Evolutionary conservation across 2,888 invertebrate genomes (phyloP), one percentile per base, ranked within the genome.

Genomic region (Apeira syringaria): DNA sequence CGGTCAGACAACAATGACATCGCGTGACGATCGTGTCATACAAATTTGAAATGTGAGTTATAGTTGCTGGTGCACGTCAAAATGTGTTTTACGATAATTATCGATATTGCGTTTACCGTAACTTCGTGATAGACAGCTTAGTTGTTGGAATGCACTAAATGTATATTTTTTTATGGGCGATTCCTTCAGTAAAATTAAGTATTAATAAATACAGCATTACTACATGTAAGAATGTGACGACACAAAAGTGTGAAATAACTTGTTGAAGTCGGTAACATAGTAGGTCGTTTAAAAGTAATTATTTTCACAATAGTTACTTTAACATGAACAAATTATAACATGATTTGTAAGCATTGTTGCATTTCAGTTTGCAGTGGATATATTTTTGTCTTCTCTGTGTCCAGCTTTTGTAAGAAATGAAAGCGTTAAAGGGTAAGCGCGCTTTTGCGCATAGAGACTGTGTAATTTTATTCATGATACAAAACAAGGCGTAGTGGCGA

Each of bases 401-500:
- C n/a, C n/a, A n/a, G n/a, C n/a, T n/a, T 39, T 39, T 34, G 38
- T 48, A 43, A 45, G 52, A 39, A 33, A 45, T 30, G n/a, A n/a
- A n/a, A n/a, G n/a, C n/a, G 40, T 48, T 3, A 47, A 40, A 50
- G 39, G 37, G 49, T 47, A 48, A 46, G 47, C 56, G 52, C 42
- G 56, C 45, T 64, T 59, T 63, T 58, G 59, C 60, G 59, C 60
- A 62, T 66, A 59, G 50, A 50, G 49, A 56, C 57, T 56, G 54
- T 57, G 55, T 59, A 68, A 64, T 67, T 61, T 64, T 68, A 69
- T 71, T 70, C 71, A 69, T 69, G 72, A 62, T 70, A 68, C 64
- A 68, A 59, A 61, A 59, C 61, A 56, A 54, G 55, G 51, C 60
- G 63, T 65, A 53, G 63, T 61, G 49, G 61, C 59, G 65, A 60